Base-by-base conservation (phyloP, 2,113 vertebrate species). In the Eclectus roratus region DNA sequence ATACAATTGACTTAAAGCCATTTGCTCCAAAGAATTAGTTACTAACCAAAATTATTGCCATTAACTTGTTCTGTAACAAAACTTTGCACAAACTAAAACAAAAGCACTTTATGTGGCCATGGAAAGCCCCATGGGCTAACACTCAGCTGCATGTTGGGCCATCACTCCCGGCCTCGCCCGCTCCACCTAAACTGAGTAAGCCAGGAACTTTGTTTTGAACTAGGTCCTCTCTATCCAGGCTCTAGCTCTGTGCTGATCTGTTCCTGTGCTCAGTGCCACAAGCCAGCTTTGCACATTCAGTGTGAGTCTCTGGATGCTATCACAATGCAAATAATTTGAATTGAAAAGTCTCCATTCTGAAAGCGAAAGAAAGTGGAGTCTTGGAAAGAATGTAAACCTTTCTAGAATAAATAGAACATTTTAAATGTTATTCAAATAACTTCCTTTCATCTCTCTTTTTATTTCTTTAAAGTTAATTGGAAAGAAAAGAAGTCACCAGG, bases 351-450 rank as follows among this genome's bases (percentile, higher is more conserved):
- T 88, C 35, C 7, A 5, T 80, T 87, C 69, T 69, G 39, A 87
- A 94, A 91, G 47, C 24, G 37, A 47, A 93, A 92, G 82, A 72
- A 91, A 95, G 31, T 6, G 53, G 73, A 72, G n/a, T 72, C 46
- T 39, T 88, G 63, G 70, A 94, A 96, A 94, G 64, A 92, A 94
- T 72, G 39, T 61, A 78, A 93, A 72, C 61, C 46, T 85, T 80
- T 93, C 80, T 93, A 96, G 86, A 95, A 94, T 33, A 96, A 95
- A 93, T 56, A 84, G 85, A 91, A 95, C n/a, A 86, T 94, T 74
- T 88, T 28, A 64, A 86, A 86, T 84, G 82, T 90, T 94, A 86
- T 85, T 95, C 52, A 76, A 68, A 91, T 85, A 93, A 82, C 61
- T 85, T 91, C 58, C 90, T 96, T 94, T 95, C 90, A 93, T 92